Evolutionary conservation across 2,888 invertebrate genomes (phyloP).

Genomic region (Gandaritis pyraliata): DNA sequence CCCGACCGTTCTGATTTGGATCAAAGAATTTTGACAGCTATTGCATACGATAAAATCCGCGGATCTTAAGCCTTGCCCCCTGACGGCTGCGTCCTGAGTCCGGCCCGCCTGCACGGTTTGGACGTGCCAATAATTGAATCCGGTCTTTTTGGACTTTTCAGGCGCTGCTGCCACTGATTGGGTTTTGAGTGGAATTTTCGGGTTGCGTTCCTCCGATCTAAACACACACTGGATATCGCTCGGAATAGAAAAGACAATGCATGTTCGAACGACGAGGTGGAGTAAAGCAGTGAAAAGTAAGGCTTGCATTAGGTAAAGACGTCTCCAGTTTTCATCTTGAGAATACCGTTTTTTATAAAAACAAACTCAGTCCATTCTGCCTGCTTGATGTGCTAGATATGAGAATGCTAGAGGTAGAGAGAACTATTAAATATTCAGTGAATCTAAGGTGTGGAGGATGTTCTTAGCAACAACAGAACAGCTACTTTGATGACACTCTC

Average conservation of each 20-base stretch:
- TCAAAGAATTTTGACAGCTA: no score
- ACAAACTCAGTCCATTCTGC: no score
- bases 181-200: slow-evolving; percentile 40
- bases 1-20: no score
- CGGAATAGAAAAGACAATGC: slow-evolving; percentile 14
- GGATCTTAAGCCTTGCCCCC: not conserved
- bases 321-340: no score
- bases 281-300: not conserved
- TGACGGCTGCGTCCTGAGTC: slow-evolving; percentile 14
- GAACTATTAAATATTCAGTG: no score
- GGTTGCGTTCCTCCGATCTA: slow-evolving; percentile 32
- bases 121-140: slow-evolving; percentile 45
- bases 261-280: not conserved
- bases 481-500: no score
- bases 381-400: no score
- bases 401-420: no score
- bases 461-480: no score
- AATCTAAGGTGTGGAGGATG: no score
- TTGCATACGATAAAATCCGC: no score
- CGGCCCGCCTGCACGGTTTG: slow-evolving; percentile 32
- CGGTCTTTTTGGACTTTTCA: slow-evolving; percentile 43
- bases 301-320: not conserved
- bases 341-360: no score
- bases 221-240: slow-evolving; percentile 27
- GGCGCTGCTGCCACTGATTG: slow-evolving; percentile 39